Base-by-base conservation (phyloP, 1,140 invertebrate species). In the Drosophila nebulosa region DNA sequence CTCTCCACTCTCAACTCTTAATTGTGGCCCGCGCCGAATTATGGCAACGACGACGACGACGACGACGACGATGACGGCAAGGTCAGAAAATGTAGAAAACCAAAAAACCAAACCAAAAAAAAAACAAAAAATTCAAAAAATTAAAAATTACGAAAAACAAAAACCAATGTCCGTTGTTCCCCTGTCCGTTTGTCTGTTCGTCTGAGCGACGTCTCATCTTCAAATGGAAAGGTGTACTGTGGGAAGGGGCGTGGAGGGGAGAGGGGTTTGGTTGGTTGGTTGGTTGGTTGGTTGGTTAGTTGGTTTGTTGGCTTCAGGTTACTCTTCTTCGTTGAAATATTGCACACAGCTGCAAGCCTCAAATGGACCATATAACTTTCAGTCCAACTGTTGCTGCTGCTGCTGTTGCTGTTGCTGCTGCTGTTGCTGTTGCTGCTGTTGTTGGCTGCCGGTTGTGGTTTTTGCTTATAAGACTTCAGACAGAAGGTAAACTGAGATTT, bases 311-410 rank as follows among this genome's bases (percentile, higher is more conserved):
- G 39, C 39, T 46, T 46, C 39, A 46, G 39, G 39, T 46, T 46
- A 46, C 39, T 46, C 39, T 46, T 46, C 39, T 46, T 46, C 39
- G 39, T 46, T 46, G 42, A 62, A 65, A 65, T 62, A 69, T 65
- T 69, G 74, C 80, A 62, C 83, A 88, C 81, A 86, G 78, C 78
- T 81, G 81, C 81, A 76, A 55, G 69, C 74, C 72, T 75, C 81
- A 88, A 88, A 86, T 85, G 80, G 81, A 86, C 83, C 83, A 86
- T 71, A 81, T 88, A 86, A 81, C 78, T 88, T 88, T 86, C 74
- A 88, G 74, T 78, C 74, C 81, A 86, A 86, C 83, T 78, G 81
- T 81, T 86, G 72, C 69, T 68, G 65, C 21, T 50, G 62, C 32
- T 57, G 60, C 27, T 57, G 42, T 58, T 64, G 69, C 55, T 42